phyloP scores from a whole-genome alignment of 2,113 vertebrate species.

The Epinephelus moara region DNA sequence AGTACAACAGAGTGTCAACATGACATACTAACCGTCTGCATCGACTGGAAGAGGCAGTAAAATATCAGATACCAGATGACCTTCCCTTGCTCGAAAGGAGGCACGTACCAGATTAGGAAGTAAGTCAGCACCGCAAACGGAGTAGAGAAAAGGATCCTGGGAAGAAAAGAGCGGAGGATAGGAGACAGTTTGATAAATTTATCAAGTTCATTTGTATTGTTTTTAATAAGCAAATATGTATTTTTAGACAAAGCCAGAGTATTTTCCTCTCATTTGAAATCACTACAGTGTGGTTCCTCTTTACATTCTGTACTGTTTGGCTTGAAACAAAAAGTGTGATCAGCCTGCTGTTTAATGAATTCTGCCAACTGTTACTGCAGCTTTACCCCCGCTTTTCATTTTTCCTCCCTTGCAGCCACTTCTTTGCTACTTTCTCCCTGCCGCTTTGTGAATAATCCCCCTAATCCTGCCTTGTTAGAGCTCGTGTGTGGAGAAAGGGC shows the following conservation, averaged over 20 bases:
- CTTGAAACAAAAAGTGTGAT: not conserved
- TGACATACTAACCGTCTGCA: constrained; percentile 90
- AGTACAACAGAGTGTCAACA: rapidly evolving
- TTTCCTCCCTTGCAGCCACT: constrained; percentile 7
- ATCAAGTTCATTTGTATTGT: not conserved
- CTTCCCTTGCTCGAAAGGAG: constrained; percentile 87
- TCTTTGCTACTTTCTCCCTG: constrained; percentile 35
- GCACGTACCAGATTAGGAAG: constrained; percentile 95
- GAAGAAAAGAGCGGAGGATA: constrained; percentile 1
- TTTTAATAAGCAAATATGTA: not conserved
- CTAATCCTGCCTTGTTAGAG: constrained; percentile 61
- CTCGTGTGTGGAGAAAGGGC: constrained; percentile 41
- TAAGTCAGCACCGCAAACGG: constrained; percentile 92
- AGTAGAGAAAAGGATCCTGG: constrained; percentile 93
- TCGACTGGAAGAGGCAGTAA: constrained; percentile 96
- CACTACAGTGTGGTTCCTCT: not conserved
- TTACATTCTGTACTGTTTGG: not conserved
- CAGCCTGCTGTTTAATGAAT: not conserved
- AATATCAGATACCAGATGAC: constrained; percentile 93
- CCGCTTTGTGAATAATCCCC: constrained; percentile 62
- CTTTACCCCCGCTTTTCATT: constrained; percentile 8
- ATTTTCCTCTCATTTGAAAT: not conserved
- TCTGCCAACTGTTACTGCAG: constrained; percentile 32
- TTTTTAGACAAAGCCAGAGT: not conserved
- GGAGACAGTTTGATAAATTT: not conserved